phyloP scores from a whole-genome alignment of 1,140 invertebrate genomes.

The Drosophila melanogaster region DNA sequence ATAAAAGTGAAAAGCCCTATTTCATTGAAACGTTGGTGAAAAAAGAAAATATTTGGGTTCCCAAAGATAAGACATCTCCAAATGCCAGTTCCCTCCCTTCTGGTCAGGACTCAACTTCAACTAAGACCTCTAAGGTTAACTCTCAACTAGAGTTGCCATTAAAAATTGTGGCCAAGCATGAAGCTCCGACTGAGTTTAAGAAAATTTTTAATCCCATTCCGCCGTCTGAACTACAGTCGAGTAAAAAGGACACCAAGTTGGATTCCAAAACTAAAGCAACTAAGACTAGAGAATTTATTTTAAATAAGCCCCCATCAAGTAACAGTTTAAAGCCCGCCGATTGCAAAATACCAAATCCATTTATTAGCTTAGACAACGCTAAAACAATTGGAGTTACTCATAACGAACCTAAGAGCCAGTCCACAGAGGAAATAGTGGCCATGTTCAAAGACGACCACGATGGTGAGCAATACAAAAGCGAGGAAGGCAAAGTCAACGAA shows the following conservation, averaged over 20 bases:
- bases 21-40: not conserved
- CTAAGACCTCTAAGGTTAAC: not conserved
- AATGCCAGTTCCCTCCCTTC: not conserved
- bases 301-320: not conserved
- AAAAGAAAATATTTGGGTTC: not conserved
- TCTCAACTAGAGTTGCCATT: not conserved
- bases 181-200: not conserved
- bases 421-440: conserved; percentile 18
- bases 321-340: too few species aligned
- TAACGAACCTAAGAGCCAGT: not conserved
- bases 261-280: not conserved
- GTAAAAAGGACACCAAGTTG: not conserved
- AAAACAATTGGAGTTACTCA: not conserved
- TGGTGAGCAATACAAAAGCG: not conserved
- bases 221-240: not conserved
- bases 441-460: conserved; percentile 4
- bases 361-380: not conserved
- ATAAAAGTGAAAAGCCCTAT: not conserved
- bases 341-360: not conserved
- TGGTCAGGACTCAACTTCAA: not conserved
- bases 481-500: not conserved
- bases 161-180: not conserved
- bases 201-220: not conserved
- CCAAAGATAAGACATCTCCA: not conserved
- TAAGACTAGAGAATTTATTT: not conserved